These are phyloP conservation scores for Microtus pennsylvanicus DNA, from an alignment of 2,113 vertebrate genomes.

Conservation along the genomic window DNA sequence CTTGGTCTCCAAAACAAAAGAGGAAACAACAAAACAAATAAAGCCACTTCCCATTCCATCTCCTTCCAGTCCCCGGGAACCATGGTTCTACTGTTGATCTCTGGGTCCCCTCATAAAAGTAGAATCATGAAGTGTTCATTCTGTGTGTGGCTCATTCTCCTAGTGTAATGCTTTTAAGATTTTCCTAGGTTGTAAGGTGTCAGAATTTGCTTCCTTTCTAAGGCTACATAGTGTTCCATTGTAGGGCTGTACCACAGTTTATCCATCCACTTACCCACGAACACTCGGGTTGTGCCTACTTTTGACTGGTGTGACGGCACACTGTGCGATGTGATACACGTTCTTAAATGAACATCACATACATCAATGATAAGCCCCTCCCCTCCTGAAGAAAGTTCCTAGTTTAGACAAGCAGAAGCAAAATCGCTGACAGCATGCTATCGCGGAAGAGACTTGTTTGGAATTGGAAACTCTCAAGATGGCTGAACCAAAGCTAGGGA, in stretches of 20 bases:
- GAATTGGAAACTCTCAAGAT: background rate
- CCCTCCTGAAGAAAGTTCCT: background rate
- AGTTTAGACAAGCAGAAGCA: background rate
- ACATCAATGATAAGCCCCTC: too few relatives aligned
- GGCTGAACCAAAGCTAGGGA: background rate
- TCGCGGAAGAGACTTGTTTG: background rate
- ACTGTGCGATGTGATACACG: background rate
- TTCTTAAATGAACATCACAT: background rate
- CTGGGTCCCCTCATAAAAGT: background rate
- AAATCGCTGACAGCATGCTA: background rate
- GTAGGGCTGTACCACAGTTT: background rate
- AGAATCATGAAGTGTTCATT: background rate
- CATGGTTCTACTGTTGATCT: background rate
- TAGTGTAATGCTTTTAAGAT: background rate
- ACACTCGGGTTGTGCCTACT: background rate
- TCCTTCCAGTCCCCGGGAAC: background rate
- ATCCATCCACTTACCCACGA: background rate
- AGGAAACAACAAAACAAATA: background rate
- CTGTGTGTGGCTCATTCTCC: background rate
- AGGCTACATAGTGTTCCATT: background rate
- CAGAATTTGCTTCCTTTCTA: background rate
- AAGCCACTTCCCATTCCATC: background rate
- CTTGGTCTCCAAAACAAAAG: background rate
- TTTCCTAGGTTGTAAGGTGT: background rate
- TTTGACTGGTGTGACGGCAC: background rate